These are phyloP conservation scores for Cydia strobilella DNA, from an alignment of 1,140 invertebrate species.

Conservation along the genomic window DNA sequence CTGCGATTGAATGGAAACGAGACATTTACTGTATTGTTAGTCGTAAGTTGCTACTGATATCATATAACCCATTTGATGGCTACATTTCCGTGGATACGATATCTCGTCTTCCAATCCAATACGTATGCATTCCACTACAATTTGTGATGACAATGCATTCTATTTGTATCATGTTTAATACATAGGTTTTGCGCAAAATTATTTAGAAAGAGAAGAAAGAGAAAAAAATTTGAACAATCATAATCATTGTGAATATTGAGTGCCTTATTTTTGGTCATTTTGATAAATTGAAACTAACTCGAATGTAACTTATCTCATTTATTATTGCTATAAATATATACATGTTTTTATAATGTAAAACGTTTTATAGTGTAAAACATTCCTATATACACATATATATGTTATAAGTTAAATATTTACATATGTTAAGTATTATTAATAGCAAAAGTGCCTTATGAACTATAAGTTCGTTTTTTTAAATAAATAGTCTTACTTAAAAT, in stretches of 20 bases:
- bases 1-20: too few species aligned
- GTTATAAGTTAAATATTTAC: slow-evolving; percentile 1
- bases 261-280: too few species aligned
- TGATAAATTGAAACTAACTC: slow-evolving; percentile 18
- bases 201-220: background rate
- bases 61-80: background rate
- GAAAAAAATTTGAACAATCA: background rate
- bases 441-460: slow-evolving; percentile 16
- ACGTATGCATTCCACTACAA: background rate
- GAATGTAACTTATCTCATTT: slow-evolving; percentile 12
- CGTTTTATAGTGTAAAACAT: slow-evolving; percentile 4
- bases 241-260: background rate
- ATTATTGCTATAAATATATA: background rate
- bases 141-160: background rate
- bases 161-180: background rate
- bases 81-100: background rate
- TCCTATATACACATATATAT: slow-evolving; percentile 7
- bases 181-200: too few species aligned
- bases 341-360: background rate
- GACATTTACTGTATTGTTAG: background rate
- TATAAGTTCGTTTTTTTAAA: background rate
- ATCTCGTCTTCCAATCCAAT: background rate
- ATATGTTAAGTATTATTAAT: background rate
- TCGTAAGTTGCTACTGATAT: background rate
- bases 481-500: slow-evolving; percentile 18